These are phyloP conservation scores for Colletes latitarsis DNA, from an alignment of 1,140 invertebrate species.

Conservation along the genomic window DNA sequence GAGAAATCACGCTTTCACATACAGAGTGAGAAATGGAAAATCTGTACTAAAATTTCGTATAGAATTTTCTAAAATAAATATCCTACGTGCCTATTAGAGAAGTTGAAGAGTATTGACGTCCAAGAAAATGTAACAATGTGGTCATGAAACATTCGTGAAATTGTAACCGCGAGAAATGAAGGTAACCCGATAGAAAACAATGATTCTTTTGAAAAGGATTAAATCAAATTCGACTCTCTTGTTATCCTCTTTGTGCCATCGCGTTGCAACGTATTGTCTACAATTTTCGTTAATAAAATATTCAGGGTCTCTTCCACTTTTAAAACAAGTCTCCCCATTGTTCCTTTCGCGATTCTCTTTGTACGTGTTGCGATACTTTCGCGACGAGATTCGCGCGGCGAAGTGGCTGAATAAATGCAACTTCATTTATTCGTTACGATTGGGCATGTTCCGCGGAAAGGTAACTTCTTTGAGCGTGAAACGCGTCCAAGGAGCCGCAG, in stretches of 20 bases:
- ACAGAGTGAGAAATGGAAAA: no score
- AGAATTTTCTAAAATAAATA: no score
- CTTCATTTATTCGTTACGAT: not conserved
- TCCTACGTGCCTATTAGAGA: no score
- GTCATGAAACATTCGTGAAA: not conserved
- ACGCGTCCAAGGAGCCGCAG: not conserved
- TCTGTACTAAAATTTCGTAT: no score
- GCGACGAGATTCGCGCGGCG: slow-evolving; percentile 5
- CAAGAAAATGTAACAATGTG: no score
- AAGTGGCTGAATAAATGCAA: not conserved
- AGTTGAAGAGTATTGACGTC: no score
- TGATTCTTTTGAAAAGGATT: not conserved
- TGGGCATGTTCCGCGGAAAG: not conserved
- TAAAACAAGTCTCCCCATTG: not conserved
- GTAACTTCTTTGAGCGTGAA: slow-evolving; percentile 25
- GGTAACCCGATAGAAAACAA: not conserved
- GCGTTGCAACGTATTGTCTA: not conserved
- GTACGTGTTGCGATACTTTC: not conserved
- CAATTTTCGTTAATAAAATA: not conserved
- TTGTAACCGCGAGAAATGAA: not conserved
- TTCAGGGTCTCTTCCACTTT: not conserved
- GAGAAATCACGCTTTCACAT: no score
- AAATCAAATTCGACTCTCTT: not conserved
- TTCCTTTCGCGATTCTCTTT: not conserved
- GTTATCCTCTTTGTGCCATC: not conserved